These are phyloP conservation scores for Brachionus angularis DNA, from an alignment of 1,140 invertebrate species.

Conservation along the genomic window DNA sequence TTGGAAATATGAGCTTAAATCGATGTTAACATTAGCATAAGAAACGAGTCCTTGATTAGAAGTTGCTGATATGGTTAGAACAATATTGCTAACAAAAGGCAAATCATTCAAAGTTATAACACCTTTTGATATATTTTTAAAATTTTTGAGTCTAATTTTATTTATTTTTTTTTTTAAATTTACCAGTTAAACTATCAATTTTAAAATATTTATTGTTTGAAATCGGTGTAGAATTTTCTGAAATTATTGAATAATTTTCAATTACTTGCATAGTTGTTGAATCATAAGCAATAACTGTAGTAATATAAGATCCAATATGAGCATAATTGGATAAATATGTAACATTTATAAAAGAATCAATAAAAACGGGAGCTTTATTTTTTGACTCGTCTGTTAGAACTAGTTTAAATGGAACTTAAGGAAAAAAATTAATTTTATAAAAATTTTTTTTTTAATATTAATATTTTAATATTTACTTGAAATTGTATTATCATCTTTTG, in stretches of 20 bases:
- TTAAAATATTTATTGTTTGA: neutral
- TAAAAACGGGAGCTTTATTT: neutral
- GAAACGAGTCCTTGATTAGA: neutral
- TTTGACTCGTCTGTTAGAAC: neutral
- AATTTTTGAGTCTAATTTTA: too few relatives aligned
- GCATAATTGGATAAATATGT: constrained; percentile 36
- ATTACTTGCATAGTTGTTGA: constrained; percentile 2
- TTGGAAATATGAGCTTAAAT: neutral
- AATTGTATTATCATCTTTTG: neutral
- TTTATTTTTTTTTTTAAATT: too few relatives aligned
- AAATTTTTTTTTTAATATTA: too few relatives aligned
- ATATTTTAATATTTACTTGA: constrained; percentile 23
- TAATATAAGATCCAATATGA: constrained; percentile 14
- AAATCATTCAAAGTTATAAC: constrained; percentile 1
- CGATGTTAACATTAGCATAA: neutral
- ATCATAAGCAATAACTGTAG: constrained; percentile 17
- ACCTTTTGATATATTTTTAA: neutral
- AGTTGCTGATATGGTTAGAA: neutral
- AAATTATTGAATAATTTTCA: constrained; percentile 26
- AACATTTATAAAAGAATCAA: neutral
- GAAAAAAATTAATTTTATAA: neutral
- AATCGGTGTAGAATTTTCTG: neutral
- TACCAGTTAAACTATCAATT: constrained; percentile 17
- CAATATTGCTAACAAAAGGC: neutral
- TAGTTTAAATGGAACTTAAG: constrained; percentile 30